Evolutionary conservation across 2,888 invertebrate genomes (phyloP).

Genomic region (Lacanobia wlatinum): DNA sequence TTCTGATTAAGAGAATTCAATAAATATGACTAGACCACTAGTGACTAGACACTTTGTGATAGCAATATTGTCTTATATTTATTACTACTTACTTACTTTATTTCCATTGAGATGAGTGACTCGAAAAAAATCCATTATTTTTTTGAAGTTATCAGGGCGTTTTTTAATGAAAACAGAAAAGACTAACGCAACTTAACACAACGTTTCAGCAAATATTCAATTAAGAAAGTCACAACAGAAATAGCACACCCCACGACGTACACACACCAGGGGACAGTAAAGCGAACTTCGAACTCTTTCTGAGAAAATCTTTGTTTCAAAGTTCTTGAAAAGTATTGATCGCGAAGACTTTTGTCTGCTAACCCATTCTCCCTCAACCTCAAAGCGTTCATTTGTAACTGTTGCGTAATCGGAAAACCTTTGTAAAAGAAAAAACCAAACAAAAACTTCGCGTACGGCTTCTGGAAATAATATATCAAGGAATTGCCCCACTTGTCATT

Average conservation of each 20-base stretch:
- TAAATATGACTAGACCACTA: too few species aligned
- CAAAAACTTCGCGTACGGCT: constrained; percentile 38
- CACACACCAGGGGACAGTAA: constrained; percentile 56
- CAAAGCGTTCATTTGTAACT: constrained; percentile 36
- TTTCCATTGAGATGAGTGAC: too few species aligned
- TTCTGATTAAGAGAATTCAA: too few species aligned
- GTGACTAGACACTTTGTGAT: too few species aligned
- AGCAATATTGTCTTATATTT: too few species aligned
- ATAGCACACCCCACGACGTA: constrained; percentile 49
- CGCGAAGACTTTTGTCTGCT: constrained; percentile 44
- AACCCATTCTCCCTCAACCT: constrained; percentile 54
- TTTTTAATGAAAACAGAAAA: too few species aligned
- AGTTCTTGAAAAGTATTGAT: constrained; percentile 33
- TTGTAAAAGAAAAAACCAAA: constrained; percentile 54
- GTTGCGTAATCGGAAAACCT: constrained; percentile 52
- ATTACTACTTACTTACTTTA: too few species aligned
- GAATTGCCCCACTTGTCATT: constrained; percentile 56
- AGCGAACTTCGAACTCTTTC: constrained; percentile 51
- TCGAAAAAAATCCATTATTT: too few species aligned
- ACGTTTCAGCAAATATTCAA: constrained; percentile 44
- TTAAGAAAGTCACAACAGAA: constrained; percentile 41
- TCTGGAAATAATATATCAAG: constrained; percentile 45
- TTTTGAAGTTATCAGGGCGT: too few species aligned
- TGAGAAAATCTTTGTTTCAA: constrained; percentile 45
- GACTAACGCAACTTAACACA: too few species aligned